Conservation (phyloP, 2,797 vertebrate genomes). For the Clamator glandarius region DNA sequence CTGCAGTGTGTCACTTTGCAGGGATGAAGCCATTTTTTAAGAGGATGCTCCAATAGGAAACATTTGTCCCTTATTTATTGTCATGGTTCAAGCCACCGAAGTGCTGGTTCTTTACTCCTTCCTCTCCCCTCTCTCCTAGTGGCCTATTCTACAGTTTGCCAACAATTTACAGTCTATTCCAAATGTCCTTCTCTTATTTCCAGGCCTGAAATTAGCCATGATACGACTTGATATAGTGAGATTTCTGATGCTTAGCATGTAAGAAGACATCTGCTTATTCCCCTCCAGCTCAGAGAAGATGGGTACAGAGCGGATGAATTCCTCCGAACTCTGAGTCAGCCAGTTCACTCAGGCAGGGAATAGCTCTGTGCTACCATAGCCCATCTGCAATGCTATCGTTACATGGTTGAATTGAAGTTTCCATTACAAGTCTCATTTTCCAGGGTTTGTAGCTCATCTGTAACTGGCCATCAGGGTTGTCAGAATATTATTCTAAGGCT, state of each 20-base stretch:
- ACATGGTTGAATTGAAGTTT: conserved; percentile 32
- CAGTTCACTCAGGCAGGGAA: neutral
- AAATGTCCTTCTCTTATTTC: conserved; percentile 23
- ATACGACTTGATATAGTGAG: neutral
- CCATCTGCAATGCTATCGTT: neutral
- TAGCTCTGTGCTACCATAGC: neutral
- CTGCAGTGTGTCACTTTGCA: neutral
- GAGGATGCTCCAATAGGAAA: conserved; percentile 46
- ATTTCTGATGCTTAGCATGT: neutral
- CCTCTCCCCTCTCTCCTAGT: neutral
- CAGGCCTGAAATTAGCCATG: neutral
- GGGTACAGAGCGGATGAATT: neutral
- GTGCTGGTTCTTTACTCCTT: neutral
- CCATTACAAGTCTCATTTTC: conserved; percentile 45
- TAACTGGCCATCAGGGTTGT: conserved; percentile 42
- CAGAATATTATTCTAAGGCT: conserved; percentile 40
- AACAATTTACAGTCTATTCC: conserved; percentile 9
- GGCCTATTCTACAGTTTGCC: neutral
- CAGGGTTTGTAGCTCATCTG: conserved; percentile 11
- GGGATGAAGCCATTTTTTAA: conserved; percentile 42
- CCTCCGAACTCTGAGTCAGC: neutral
- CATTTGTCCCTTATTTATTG: conserved; percentile 60
- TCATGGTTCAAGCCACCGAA: conserved; percentile 21
- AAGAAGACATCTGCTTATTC: neutral
- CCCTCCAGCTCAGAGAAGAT: conserved; percentile 32